phyloP scores from a whole-genome alignment of 2,113 vertebrate genomes.

The Phrynosoma blainvillii region DNA sequence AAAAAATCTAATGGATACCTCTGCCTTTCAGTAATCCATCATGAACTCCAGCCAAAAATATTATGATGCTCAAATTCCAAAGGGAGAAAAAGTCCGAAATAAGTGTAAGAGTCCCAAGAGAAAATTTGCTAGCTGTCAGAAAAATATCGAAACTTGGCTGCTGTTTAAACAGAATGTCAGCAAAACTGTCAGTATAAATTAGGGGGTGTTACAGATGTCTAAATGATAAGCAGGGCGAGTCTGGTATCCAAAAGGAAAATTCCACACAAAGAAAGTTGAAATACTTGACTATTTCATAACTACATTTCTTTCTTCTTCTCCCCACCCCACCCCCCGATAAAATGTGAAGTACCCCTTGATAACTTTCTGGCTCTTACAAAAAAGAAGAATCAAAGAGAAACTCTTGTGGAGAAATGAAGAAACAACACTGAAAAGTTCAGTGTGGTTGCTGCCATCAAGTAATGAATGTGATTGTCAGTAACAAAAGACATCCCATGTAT shows the following conservation, averaged over 20 bases:
- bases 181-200: slow-evolving; percentile 26
- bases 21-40: slow-evolving; percentile 1
- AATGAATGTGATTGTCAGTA: not conserved
- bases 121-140: slow-evolving; percentile 7
- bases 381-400: not conserved
- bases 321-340: too few relatives aligned
- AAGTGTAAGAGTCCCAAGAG: not conserved
- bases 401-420: not conserved
- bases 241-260: not conserved
- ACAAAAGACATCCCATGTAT: not conserved
- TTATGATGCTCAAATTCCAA: not conserved
- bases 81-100: not conserved
- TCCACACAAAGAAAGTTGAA: not conserved
- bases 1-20: not conserved
- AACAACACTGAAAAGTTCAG: not conserved
- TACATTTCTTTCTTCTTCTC: not conserved
- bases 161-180: slow-evolving; percentile 18
- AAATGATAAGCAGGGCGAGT: not conserved
- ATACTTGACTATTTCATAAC: not conserved
- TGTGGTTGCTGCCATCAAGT: not conserved
- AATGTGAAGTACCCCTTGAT: not conserved
- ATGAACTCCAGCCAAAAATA: not conserved
- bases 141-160: slow-evolving; percentile 13
- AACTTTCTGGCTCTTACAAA: too few relatives aligned
- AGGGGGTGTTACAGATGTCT: slow-evolving; percentile 13